Evolutionary conservation across 1,140 invertebrate species (phyloP).

Genomic region (Trichonephila inaurata): DNA sequence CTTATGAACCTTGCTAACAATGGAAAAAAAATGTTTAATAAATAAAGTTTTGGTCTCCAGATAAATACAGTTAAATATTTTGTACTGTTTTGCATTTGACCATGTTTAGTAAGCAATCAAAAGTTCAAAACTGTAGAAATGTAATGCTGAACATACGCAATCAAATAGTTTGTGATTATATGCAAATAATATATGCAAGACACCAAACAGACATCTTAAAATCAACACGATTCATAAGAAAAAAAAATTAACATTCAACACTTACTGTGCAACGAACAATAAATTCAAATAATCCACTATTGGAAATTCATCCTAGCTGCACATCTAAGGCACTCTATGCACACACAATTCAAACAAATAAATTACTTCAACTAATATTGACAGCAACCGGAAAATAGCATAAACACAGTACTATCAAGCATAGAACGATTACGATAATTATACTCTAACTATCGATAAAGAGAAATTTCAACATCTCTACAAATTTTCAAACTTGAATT

Average conservation of each 20-base stretch:
- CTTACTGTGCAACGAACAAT: background rate
- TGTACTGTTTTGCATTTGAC: no score
- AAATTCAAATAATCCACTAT: background rate
- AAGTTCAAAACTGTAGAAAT: no score
- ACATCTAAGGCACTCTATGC: background rate
- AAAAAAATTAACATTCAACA: background rate
- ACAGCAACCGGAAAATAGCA: constrained; percentile 28
- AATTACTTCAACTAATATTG: constrained; percentile 10
- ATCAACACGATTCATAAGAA: background rate
- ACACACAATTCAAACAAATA: background rate
- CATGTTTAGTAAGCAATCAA: no score
- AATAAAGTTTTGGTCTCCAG: no score
- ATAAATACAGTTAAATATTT: no score
- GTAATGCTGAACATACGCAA: no score
- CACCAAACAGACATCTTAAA: background rate
- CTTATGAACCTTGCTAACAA: no score
- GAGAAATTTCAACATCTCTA: no score
- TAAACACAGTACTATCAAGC: background rate
- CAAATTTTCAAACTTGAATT: no score
- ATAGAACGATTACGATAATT: background rate
- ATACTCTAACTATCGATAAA: no score
- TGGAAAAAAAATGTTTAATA: no score
- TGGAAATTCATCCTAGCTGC: background rate
- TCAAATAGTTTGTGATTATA: background rate
- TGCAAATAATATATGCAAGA: background rate